Evolutionary conservation across 53 echinoderm and acorn worm species (phyloP).

Genomic region (Temnopleurus reevesii): DNA sequence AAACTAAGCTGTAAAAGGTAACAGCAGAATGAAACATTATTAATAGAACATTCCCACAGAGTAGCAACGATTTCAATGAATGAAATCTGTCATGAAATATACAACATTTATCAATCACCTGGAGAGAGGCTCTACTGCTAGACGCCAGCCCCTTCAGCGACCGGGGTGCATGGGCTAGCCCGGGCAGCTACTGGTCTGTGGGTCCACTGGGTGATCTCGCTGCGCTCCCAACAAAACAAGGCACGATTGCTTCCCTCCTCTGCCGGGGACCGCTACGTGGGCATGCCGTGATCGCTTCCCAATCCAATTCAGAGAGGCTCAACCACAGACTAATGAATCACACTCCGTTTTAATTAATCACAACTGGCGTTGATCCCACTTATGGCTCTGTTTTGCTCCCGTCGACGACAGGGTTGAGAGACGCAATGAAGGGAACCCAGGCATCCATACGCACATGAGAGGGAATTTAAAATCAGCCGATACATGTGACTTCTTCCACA

Average conservation of each 20-base stretch:
- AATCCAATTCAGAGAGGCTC: constrained; percentile 11
- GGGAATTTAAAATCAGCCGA: neutral
- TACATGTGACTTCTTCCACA: neutral
- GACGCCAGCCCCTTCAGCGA: neutral
- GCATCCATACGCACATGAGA: neutral
- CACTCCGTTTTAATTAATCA: constrained; percentile 59
- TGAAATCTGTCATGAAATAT: neutral
- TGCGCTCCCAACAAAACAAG: constrained; percentile 4
- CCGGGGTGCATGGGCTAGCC: neutral
- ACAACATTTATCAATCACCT: constrained; percentile 2
- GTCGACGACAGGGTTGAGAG: neutral
- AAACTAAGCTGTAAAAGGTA: neutral
- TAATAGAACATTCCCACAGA: neutral
- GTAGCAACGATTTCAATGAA: neutral
- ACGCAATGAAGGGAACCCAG: neutral
- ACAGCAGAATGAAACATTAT: neutral
- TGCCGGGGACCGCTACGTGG: neutral
- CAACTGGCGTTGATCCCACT: constrained; percentile 43
- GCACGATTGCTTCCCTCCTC: neutral
- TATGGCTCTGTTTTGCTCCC: neutral
- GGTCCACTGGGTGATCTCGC: neutral
- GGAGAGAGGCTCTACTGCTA: neutral
- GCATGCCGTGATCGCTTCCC: constrained; percentile 38
- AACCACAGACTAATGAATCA: constrained; percentile 44
- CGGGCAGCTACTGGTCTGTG: neutral